phyloP scores from a whole-genome alignment of 2,797 vertebrate genomes.

The Rhadinocentrus ornatus region DNA sequence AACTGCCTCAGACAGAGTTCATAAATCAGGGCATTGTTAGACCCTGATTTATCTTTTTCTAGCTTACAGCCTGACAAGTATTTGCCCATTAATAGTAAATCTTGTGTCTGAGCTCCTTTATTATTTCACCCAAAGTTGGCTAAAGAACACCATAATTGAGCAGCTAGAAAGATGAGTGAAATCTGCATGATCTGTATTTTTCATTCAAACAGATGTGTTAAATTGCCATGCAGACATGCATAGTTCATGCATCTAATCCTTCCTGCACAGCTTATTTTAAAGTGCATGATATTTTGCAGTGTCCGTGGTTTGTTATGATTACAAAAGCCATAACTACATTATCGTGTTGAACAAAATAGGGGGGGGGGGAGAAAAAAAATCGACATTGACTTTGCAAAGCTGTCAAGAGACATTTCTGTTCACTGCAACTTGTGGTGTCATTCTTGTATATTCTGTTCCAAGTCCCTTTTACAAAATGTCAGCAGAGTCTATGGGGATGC shows the following conservation, averaged over 20 bases:
- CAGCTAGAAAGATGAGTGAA: no score
- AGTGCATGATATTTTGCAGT: background rate
- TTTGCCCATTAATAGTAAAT: background rate
- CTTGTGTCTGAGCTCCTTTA: background rate
- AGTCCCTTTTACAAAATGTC: slow-evolving; percentile 62
- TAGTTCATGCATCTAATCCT: background rate
- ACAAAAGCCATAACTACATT: slow-evolving; percentile 1
- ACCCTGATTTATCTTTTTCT: background rate
- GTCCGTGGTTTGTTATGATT: slow-evolving; percentile 1
- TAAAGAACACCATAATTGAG: background rate
- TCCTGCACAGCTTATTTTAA: background rate
- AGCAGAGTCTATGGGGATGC: slow-evolving; percentile 45
- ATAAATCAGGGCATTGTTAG: background rate
- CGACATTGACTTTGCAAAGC: slow-evolving; percentile 31
- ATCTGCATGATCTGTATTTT: background rate
- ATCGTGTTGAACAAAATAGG: background rate
- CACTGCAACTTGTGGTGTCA: slow-evolving; percentile 38
- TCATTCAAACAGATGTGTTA: background rate
- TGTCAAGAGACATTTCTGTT: slow-evolving; percentile 34
- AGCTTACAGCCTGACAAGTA: background rate
- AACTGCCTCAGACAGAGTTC: background rate
- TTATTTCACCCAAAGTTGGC: background rate
- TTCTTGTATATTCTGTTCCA: slow-evolving; percentile 45
- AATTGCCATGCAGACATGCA: background rate
- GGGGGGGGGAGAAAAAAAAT: background rate